These are phyloP conservation scores for Netelia melanura DNA, from an alignment of 2,888 invertebrate species.

Conservation along the genomic window DNA sequence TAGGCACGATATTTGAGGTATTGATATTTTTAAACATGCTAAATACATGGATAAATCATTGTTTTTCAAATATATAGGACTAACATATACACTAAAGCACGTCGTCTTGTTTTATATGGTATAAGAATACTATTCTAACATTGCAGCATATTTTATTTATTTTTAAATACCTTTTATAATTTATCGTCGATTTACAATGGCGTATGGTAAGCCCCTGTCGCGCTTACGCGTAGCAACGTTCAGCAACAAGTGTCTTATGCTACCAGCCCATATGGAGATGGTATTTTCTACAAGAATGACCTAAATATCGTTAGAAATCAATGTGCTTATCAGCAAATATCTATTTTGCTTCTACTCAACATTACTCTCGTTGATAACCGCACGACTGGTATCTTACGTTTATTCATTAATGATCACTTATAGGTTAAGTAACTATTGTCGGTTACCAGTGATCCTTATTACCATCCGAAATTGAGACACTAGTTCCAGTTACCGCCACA, in stretches of 20 bases:
- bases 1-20: too few relatives aligned
- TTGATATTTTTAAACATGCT: too few relatives aligned
- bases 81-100: too few relatives aligned
- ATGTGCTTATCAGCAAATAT: constrained; percentile 7
- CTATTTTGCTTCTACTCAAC: background rate
- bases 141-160: background rate
- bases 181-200: background rate
- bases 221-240: constrained; percentile 46
- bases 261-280: background rate
- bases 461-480: too few relatives aligned
- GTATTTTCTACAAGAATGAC: constrained; percentile 35
- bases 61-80: too few relatives aligned
- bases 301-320: constrained; percentile 40
- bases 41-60: too few relatives aligned
- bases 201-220: background rate
- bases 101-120: background rate
- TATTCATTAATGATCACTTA: too few relatives aligned
- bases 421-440: too few relatives aligned
- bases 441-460: background rate
- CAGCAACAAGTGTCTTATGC: constrained; percentile 60
- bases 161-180: background rate
- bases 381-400: background rate
- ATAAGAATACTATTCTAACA: background rate
- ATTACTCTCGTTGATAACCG: constrained; percentile 5
- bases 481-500: too few relatives aligned